These are phyloP conservation scores for Plagodis dolabraria DNA, from an alignment of 2,888 invertebrate genomes.

Conservation along the genomic window DNA sequence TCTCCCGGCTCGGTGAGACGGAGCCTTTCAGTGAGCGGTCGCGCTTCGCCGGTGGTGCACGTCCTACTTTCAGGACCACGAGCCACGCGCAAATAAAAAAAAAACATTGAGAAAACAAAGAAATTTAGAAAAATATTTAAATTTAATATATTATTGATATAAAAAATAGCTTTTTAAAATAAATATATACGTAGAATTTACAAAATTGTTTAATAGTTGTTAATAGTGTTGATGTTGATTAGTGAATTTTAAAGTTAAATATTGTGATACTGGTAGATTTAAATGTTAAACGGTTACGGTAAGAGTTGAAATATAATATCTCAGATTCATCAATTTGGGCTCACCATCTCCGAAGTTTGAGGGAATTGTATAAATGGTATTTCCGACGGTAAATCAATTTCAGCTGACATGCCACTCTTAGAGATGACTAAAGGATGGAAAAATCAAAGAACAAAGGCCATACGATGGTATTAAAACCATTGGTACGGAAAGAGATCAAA, in stretches of 20 bases:
- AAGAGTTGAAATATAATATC: background rate
- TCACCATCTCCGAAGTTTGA: conserved; percentile 16
- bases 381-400: conserved; percentile 16
- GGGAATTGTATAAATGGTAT: conserved; percentile 9
- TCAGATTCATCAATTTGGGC: conserved; percentile 19
- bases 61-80: conserved; percentile 11
- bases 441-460: conserved; percentile 36
- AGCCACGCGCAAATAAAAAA: conserved; percentile 5
- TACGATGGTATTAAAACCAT: conserved; percentile 29
- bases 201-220: conserved; percentile 19
- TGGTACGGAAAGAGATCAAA: conserved; percentile 36
- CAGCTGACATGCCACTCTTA: conserved; percentile 17
- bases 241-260: background rate
- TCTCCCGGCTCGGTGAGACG: background rate
- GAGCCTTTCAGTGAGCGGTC: conserved; percentile 27
- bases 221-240: conserved; percentile 19
- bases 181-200: conserved; percentile 15
- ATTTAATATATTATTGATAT: background rate
- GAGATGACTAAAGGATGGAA: conserved; percentile 23
- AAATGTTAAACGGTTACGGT: background rate
- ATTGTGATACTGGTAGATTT: background rate
- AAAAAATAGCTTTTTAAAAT: conserved; percentile 2
- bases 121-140: background rate
- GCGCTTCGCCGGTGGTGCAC: conserved; percentile 26
- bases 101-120: background rate